Evolutionary conservation across 2,113 vertebrate species (phyloP), one percentile per base, ranked within the genome.

Genomic region (Toxostoma redivivum): DNA sequence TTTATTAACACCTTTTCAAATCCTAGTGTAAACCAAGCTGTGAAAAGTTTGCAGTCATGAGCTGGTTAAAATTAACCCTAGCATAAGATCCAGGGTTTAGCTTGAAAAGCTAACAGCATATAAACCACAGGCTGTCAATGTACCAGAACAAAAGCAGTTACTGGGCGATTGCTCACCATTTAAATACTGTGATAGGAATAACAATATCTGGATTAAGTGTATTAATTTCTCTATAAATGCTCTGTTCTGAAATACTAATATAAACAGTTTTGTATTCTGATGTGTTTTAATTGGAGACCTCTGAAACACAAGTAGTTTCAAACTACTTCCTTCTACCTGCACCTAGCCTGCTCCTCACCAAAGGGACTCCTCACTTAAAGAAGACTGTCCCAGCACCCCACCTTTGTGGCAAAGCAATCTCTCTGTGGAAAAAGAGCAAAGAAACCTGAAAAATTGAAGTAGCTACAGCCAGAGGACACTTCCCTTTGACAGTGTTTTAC

Each of bases 1-100:
- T 86, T 94, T 93, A 92, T 69, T 91, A 92, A 86, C 83, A 86
- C 60, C 80, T 94, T 86, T 95, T 84, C 83, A 80, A 86, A 90
- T 60, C 21, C 38, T 54, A 67, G 5, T 56, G 27, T 56, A 94
- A 89, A 91, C 35, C 38, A 94, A 91, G 42, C 80, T 94, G 94
- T 79, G 88, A 81, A 48, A 92, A 61, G 14, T 84, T 87, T 89
- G 57, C 38, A 74, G 79, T 77, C 35, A 51, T 40, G 61, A 88
- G 56, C 38, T 86, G 47, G 94, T 94, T 91, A 94, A 95, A 95
- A 70, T 86, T 81, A 94, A 89, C 47, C 33, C 50, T 67, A 92
- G 27, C 65, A 74, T 62, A 67, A 91, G 60, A 37, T 58, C 20
- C 21, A 37, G 38, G 10, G 28, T 84, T 56, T 88, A 66, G 38